Evolutionary conservation across 2,113 vertebrate species (phyloP).

Genomic region (Dendrocopos noguchii): DNA sequence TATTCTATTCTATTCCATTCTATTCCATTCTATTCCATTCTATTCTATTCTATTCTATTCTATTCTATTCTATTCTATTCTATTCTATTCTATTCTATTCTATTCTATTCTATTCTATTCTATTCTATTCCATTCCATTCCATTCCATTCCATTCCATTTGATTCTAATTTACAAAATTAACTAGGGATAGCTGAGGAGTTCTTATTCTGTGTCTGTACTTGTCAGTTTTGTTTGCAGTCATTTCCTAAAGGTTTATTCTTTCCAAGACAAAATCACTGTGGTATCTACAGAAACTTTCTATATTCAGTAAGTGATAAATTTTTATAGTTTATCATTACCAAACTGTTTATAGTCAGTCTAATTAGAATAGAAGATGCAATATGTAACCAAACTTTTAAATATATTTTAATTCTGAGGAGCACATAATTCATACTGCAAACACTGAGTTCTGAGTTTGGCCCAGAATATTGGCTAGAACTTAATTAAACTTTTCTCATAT

Average conservation of each 20-base stretch:
- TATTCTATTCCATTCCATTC: too few relatives aligned
- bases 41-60: too few relatives aligned
- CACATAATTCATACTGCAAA: background rate
- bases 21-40: background rate
- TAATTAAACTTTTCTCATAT: background rate
- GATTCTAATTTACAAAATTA: background rate
- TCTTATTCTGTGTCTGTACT: background rate
- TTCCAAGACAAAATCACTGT: background rate
- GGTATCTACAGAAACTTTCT: background rate
- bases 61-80: too few relatives aligned
- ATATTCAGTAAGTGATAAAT: background rate
- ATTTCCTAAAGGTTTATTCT: background rate
- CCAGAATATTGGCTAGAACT: background rate
- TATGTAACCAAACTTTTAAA: background rate
- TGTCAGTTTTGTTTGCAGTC: background rate
- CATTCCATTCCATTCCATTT: too few relatives aligned
- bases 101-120: too few relatives aligned
- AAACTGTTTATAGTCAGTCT: background rate
- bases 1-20: too few relatives aligned
- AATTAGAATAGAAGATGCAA: background rate
- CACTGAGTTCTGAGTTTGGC: background rate
- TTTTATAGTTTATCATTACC: background rate
- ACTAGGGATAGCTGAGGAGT: background rate
- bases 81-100: background rate
- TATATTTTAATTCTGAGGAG: background rate